phyloP scores from a whole-genome alignment of 2,888 invertebrate genomes.

The Drosophila meridionalis region DNA sequence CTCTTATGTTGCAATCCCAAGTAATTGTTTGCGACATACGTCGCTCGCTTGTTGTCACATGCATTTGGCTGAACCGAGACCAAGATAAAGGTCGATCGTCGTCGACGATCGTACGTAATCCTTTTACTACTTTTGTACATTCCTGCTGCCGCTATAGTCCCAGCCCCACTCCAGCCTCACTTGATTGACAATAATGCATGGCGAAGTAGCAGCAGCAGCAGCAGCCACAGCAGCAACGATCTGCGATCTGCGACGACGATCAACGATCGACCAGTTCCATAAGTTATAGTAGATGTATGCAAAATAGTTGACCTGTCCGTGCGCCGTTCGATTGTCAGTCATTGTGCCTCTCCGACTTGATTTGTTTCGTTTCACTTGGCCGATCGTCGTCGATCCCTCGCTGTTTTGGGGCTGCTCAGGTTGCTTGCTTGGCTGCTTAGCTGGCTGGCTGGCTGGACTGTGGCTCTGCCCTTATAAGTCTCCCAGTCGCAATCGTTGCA shows the following conservation, averaged over 20 bases:
- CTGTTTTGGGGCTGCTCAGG: constrained; percentile 40
- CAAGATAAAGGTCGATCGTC: constrained; percentile 74
- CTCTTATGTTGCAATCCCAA: constrained; percentile 77
- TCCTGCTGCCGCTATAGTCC: constrained; percentile 34
- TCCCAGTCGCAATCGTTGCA: constrained; percentile 61
- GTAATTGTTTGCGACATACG: constrained; percentile 82
- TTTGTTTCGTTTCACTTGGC: constrained; percentile 80
- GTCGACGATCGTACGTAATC: constrained; percentile 69
- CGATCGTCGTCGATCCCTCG: constrained; percentile 60
- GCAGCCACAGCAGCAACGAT: constrained; percentile 40
- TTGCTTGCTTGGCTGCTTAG: constrained; percentile 26
- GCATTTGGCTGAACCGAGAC: constrained; percentile 56
- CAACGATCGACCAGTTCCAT: constrained; percentile 77
- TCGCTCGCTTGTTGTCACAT: constrained; percentile 80
- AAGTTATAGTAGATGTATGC: constrained; percentile 83
- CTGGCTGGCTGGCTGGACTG: constrained; percentile 7
- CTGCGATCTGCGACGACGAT: constrained; percentile 69
- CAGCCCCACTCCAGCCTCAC: constrained; percentile 51
- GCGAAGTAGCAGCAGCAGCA: constrained; percentile 65
- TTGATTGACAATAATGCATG: constrained; percentile 83
- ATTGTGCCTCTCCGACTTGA: constrained; percentile 77
- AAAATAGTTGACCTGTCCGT: constrained; percentile 84
- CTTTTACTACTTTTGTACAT: constrained; percentile 71
- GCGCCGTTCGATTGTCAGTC: constrained; percentile 79
- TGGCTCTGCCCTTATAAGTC: constrained; percentile 74